Evolutionary conservation across 2,797 vertebrate species (phyloP).

Genomic region (Spheniscus humboldti): DNA sequence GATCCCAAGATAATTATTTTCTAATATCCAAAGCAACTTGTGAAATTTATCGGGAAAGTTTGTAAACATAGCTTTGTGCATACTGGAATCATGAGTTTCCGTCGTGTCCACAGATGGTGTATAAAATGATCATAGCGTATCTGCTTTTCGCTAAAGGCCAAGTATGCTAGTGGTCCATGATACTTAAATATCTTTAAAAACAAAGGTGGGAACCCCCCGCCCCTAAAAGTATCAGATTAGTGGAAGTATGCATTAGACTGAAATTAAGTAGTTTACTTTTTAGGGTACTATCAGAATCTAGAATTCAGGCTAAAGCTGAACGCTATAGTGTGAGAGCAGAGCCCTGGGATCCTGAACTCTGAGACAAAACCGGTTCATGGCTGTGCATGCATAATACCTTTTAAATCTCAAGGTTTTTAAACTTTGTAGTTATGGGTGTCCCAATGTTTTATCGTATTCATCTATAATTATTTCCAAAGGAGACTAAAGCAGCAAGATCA

Average conservation of each 20-base stretch:
- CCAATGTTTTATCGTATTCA: background rate
- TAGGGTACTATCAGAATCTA: background rate
- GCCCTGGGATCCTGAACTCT: too few species aligned
- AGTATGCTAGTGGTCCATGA: background rate
- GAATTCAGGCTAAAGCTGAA: background rate
- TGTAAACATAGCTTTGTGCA: background rate
- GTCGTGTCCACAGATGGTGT: background rate
- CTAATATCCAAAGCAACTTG: background rate
- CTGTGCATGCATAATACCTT: rapidly evolving
- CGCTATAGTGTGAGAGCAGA: background rate
- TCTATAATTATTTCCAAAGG: background rate
- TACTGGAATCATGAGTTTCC: background rate
- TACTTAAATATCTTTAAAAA: background rate
- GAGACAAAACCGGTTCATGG: rapidly evolving
- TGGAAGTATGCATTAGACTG: background rate
- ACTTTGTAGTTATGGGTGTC: background rate
- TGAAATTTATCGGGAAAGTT: background rate
- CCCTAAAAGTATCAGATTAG: background rate
- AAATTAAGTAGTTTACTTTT: background rate
- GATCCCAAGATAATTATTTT: background rate
- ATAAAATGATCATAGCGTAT: background rate
- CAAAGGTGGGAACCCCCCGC: background rate
- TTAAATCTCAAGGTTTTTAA: background rate
- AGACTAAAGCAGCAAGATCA: background rate
- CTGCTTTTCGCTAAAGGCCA: background rate